phyloP scores from a whole-genome alignment of 2,113 vertebrate genomes.

The Ailuropoda melanoleuca region DNA sequence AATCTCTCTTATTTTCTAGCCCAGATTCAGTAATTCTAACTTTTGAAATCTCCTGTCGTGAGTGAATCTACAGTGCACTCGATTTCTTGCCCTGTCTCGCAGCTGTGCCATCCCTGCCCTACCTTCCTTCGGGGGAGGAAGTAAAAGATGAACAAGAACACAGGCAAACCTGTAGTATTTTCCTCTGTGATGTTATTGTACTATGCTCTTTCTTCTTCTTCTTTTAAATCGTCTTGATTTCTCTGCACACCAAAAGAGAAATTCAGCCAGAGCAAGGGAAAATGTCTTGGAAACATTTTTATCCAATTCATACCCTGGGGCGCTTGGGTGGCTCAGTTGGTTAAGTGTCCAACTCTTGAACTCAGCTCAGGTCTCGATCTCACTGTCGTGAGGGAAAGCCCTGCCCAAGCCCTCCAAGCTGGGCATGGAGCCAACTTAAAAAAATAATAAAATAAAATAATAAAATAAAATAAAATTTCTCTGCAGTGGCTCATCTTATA shows the following conservation, averaged over 20 bases:
- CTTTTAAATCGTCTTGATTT: background rate
- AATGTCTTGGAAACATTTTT: background rate
- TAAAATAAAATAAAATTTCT: background rate
- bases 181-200: background rate
- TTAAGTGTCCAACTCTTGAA: background rate
- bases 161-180: background rate
- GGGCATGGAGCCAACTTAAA: background rate
- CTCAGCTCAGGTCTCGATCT: background rate
- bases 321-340: background rate
- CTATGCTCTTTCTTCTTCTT: background rate
- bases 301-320: background rate
- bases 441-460: background rate
- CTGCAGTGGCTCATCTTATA: background rate
- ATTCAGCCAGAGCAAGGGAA: background rate
- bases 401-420: background rate
- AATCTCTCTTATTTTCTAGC: conserved; percentile 51
- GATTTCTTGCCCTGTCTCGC: background rate
- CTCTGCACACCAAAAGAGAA: background rate
- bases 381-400: background rate
- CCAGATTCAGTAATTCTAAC: conserved; percentile 51
- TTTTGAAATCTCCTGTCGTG: conserved; percentile 31
- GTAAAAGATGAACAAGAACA: background rate
- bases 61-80: background rate
- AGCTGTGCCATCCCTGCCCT: background rate
- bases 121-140: background rate